Base-by-base conservation (phyloP, 1,140 invertebrate genomes). In the Wasmannia auropunctata region DNA sequence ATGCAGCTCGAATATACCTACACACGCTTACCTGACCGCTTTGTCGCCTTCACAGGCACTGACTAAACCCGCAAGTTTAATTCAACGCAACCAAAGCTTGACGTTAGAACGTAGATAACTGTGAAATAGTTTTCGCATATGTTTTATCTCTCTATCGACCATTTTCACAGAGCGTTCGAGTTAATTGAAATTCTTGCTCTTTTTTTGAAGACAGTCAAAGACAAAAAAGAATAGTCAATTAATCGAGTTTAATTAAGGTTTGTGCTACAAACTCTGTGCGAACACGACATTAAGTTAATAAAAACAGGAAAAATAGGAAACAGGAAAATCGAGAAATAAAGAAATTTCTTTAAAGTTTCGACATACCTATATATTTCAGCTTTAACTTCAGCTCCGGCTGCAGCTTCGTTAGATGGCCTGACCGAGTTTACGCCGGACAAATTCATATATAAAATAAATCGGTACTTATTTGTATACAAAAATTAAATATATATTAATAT, bases 31-130 rank as follows among this genome's bases (percentile, higher is more conserved):
- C 34, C 62, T 54, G 79, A 43, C 25, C 37, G 51, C 65, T 81
- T 72, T 72, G 37, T 81, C 65, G 3, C 7, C 11, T 72, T 22
- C 16, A 34, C 25, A 58, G 51, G 7, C 16, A 58, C 14, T 25
- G 16, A 16, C 25, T 58, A 81, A 31, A 81, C 25, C 51, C 3
- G 22, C 76, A 72, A 56, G 37, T 81, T 81, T 81, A 81, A 70
- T 72, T 58, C n/a, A 72, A 81, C 34, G 43, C 51, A 14, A 8
- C 8, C 22, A 19, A 56, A 70, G 51, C 65, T 22, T 19, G 14
- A 60, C 1, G 19, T 34, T 70, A 58, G 72, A 72, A 22, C 51
- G 25, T 8, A 54, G 34, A 69, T 69, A 69, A 28, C 34, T 54
- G 28, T 25, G 11, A 28, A 40, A 58, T 43, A 72, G n/a, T 72